Evolutionary conservation across 1,140 invertebrate genomes (phyloP).

Genomic region (Musca domestica): DNA sequence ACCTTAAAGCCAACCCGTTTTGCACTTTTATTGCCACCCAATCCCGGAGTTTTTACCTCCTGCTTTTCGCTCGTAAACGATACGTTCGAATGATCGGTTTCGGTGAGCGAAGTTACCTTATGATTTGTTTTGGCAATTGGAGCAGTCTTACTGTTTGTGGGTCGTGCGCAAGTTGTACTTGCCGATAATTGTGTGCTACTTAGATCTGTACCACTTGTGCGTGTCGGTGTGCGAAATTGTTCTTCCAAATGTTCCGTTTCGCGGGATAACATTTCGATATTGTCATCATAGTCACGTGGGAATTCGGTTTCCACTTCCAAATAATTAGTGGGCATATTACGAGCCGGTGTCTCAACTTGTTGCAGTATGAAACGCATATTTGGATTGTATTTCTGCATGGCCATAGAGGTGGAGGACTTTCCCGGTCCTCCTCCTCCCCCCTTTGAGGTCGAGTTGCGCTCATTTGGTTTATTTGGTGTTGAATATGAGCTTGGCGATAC

Average conservation of each 20-base stretch:
- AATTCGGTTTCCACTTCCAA: conserved; percentile 52
- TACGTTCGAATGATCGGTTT: conserved; percentile 34
- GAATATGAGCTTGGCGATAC: too few species aligned
- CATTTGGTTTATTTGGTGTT: too few species aligned
- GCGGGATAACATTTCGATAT: conserved; percentile 53
- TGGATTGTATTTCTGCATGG: conserved; percentile 30
- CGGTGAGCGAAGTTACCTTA: conserved; percentile 40
- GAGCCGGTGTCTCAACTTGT: conserved; percentile 45
- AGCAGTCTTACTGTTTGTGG: background rate
- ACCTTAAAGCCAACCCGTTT: conserved; percentile 50
- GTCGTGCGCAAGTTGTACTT: background rate
- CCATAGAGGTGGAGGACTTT: conserved; percentile 12
- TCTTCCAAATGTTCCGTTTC: conserved; percentile 52
- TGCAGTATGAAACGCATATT: conserved; percentile 49
- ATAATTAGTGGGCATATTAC: conserved; percentile 46
- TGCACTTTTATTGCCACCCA: background rate
- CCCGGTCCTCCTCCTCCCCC: too few species aligned
- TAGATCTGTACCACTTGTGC: conserved; percentile 33
- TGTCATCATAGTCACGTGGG: conserved; percentile 52
- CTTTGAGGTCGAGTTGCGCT: too few species aligned
- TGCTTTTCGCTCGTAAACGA: conserved; percentile 38
- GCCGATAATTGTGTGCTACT: background rate
- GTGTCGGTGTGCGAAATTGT: conserved; percentile 49
- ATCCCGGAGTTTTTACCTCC: background rate
- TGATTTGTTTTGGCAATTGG: too few species aligned